Evolutionary conservation across 1,140 invertebrate genomes (phyloP).

Genomic region (Lethrus apterus): DNA sequence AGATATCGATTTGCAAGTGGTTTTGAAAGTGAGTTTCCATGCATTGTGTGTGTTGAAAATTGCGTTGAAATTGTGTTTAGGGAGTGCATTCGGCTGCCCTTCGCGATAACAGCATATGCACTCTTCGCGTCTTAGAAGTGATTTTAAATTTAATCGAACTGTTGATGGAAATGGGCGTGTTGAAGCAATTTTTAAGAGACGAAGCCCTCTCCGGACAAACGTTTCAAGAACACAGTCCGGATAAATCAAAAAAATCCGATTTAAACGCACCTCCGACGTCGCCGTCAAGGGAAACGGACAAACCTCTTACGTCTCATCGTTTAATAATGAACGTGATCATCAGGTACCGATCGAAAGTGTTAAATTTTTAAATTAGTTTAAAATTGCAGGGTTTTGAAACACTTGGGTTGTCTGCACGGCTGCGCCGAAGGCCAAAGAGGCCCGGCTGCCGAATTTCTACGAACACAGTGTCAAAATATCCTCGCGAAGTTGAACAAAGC

Average conservation of each 20-base stretch:
- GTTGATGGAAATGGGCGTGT: conserved; percentile 79
- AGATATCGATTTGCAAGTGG: conserved; percentile 83
- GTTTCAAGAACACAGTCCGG: conserved; percentile 4
- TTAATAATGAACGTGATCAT: conserved; percentile 38
- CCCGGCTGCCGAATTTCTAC: conserved; percentile 79
- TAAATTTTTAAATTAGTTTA: conserved; percentile 5
- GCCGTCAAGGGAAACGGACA: conserved; percentile 36
- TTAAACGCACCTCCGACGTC: conserved; percentile 30
- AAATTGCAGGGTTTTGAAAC: conserved; percentile 65
- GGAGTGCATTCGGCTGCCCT: conserved; percentile 79
- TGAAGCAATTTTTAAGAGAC: conserved; percentile 51
- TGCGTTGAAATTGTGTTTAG: conserved; percentile 43
- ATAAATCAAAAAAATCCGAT: conserved; percentile 17
- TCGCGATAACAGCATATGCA: conserved; percentile 66
- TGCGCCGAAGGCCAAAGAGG: conserved; percentile 78
- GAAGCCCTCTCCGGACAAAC: conserved; percentile 35
- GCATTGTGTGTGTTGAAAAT: conserved; percentile 6
- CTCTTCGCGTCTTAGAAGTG: conserved; percentile 80
- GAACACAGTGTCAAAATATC: conserved; percentile 80
- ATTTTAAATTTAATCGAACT: conserved; percentile 85
- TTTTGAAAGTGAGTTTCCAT: conserved; percentile 64
- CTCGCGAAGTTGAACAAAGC: conserved; percentile 66
- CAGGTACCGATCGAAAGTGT: conserved; percentile 22
- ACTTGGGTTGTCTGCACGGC: conserved; percentile 88
- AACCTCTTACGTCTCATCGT: conserved; percentile 32